Evolutionary conservation across 1,140 invertebrate species (phyloP).

Genomic region (Drosophila takahashii): DNA sequence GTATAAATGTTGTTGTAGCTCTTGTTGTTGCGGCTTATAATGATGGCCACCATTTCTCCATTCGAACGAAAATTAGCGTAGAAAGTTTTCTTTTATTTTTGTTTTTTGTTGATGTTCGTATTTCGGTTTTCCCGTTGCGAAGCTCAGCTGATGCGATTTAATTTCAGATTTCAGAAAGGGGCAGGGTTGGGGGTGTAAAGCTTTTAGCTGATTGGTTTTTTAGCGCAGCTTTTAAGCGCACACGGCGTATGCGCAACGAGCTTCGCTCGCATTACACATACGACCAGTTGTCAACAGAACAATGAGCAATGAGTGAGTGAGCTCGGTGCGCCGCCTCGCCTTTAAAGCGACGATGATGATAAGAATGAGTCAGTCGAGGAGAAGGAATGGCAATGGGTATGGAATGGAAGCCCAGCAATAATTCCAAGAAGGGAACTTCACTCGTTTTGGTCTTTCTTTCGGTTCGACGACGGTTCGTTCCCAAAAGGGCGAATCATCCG

Average conservation of each 20-base stretch:
- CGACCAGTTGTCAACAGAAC: constrained; percentile 56
- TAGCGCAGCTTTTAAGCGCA: constrained; percentile 33
- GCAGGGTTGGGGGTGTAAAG: constrained; percentile 5
- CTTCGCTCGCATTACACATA: constrained; percentile 67
- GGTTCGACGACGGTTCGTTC: too few species aligned
- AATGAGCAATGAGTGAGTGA: constrained; percentile 48
- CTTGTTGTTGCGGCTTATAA: constrained; percentile 58
- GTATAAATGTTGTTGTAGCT: constrained; percentile 39
- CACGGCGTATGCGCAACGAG: constrained; percentile 75
- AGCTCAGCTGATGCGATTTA: constrained; percentile 22
- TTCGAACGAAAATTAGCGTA: constrained; percentile 70
- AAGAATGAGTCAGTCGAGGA: constrained; percentile 61
- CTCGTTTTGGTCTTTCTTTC: neutral
- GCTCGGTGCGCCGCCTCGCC: constrained; percentile 8
- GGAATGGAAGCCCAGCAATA: constrained; percentile 8
- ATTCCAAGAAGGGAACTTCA: constrained; percentile 42
- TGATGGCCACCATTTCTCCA: constrained; percentile 73
- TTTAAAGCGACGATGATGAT: constrained; percentile 27
- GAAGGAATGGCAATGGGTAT: neutral
- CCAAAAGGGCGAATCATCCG: constrained; percentile 46
- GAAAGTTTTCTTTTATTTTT: constrained; percentile 64
- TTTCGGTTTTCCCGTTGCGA: constrained; percentile 31
- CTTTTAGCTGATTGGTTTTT: constrained; percentile 49
- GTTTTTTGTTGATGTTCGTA: constrained; percentile 27
- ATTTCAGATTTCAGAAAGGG: constrained; percentile 1